A percentile compares a stretch with the other conserved stretches of the same genome.
These are phyloP conservation scores for Myocastor coypus DNA, from an alignment of 2,113 vertebrate species.

Conservation along the genomic window DNA sequence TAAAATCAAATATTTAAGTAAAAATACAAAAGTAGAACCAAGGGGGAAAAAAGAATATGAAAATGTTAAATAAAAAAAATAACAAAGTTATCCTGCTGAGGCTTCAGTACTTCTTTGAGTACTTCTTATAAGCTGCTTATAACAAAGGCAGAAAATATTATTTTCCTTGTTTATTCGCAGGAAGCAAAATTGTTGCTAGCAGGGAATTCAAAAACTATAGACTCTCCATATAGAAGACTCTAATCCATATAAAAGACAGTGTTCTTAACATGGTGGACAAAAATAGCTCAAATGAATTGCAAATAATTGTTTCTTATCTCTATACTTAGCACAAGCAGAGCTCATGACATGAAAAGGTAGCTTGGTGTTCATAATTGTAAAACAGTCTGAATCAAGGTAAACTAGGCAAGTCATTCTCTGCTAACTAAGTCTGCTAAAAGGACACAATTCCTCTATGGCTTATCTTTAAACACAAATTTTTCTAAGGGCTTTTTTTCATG, in stretches of 20 bases:
- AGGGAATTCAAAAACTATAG: constrained; percentile 30
- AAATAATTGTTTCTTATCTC: constrained; percentile 48
- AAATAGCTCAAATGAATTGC: constrained; percentile 3
- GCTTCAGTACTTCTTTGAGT: constrained; percentile 34
- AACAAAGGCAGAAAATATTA: constrained; percentile 51
- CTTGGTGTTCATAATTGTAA: neutral
- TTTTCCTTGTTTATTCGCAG: constrained; percentile 11
- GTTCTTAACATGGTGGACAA: neutral
- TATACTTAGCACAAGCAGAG: neutral
- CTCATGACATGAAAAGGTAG: constrained; percentile 40
- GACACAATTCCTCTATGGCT: neutral
- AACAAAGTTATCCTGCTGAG: neutral
- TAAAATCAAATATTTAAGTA: constrained; percentile 37
- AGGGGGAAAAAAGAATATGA: neutral
- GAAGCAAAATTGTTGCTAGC: constrained; percentile 8
- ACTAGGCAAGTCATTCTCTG: neutral
- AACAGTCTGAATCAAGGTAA: constrained; percentile 34
- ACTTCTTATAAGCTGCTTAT: neutral
- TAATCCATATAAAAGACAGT: constrained; percentile 18
- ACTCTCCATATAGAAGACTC: neutral
- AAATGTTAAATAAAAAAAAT: neutral
- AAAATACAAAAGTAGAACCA: constrained; percentile 45
- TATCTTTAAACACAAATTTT: constrained; percentile 21
- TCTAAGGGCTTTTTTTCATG: neutral
- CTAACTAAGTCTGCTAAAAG: constrained; percentile 30